Base-by-base conservation (phyloP, 2,113 vertebrate species). In the Halcyon senegalensis region DNA sequence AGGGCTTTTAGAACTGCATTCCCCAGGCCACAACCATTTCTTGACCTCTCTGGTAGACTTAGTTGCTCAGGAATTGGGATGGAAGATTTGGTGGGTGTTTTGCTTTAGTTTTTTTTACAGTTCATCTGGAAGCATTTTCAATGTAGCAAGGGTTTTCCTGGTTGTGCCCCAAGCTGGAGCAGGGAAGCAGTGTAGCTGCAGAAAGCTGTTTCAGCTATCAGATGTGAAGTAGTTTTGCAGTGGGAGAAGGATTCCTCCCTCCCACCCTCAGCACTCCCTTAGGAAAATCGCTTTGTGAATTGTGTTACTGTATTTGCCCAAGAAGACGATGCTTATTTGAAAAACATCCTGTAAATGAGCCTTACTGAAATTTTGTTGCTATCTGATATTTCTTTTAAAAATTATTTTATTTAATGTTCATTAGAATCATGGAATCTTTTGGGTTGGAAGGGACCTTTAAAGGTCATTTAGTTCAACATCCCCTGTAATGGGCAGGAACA, bases 61-160 rank as follows among this genome's bases (percentile, higher is more conserved):
- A 21, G 35, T 70, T 51, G 35, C 53, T 27, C 16, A 43, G 23
- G 48, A 70, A 48, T 24, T 7, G 20, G 31, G 10, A 23, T 80
- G 9, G 88, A 68, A 31, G 9, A 7, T 31, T 94, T 33, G 51
- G 25, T 77, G 78, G 23, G 6, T 24, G 19, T 95, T 83, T 50
- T 3, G 0, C 16, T 72, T 51, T 9, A 5, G 14, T 74, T 51
- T 62, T 81, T 33, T 53, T 94, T 70, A 16, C 35, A 4, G 21
- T 28, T 51, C 66, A 73, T 87, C 87, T 95, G 91, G 91, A 96
- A 95, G 21, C 44, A 11, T 72, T 95, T 89, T 51, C 31, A 39
- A 66, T 31, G 33, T 35, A 60, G 56, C 50, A 68, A 63, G 73
- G 44, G 4, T 92, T 91, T 84, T 89, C 51, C 74, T 84, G 48